phyloP scores from a whole-genome alignment of 1,140 invertebrate species.

The Achatina immaculata region DNA sequence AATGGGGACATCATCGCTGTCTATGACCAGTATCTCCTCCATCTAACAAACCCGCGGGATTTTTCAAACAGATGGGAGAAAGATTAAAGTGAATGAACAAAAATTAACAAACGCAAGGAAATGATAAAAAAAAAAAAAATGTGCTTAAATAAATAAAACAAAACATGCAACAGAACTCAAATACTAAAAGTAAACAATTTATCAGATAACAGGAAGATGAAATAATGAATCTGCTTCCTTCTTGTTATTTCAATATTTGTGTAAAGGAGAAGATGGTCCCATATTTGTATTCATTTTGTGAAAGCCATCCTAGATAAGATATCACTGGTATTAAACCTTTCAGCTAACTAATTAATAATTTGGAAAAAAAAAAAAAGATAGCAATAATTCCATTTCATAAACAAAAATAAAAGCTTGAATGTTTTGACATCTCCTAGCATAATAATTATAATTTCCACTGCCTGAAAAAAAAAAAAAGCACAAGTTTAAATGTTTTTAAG shows the following conservation, averaged over 20 bases:
- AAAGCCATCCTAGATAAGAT: background rate
- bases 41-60: conserved; percentile 21
- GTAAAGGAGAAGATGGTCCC: no score
- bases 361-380: conserved; percentile 2
- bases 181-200: background rate
- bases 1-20: conserved; percentile 14
- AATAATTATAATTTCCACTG: no score
- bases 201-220: background rate
- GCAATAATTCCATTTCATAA: no score
- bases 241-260: no score
- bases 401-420: no score
- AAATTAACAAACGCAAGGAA: conserved; percentile 7
- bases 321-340: background rate
- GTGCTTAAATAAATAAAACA: background rate
- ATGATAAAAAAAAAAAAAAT: background rate
- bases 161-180: background rate
- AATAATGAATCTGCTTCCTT: background rate
- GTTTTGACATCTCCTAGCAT: no score
- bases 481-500: no score
- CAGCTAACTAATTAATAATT: background rate
- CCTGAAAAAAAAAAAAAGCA: no score
- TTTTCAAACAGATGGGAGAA: background rate
- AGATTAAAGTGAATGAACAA: background rate
- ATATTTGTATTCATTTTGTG: background rate
- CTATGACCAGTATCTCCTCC: conserved; percentile 26